A percentile compares a stretch with the other conserved stretches of the same genome.
Evolutionary conservation across 2,113 vertebrate genomes (phyloP).

Genomic region (Notothenia rossii): DNA sequence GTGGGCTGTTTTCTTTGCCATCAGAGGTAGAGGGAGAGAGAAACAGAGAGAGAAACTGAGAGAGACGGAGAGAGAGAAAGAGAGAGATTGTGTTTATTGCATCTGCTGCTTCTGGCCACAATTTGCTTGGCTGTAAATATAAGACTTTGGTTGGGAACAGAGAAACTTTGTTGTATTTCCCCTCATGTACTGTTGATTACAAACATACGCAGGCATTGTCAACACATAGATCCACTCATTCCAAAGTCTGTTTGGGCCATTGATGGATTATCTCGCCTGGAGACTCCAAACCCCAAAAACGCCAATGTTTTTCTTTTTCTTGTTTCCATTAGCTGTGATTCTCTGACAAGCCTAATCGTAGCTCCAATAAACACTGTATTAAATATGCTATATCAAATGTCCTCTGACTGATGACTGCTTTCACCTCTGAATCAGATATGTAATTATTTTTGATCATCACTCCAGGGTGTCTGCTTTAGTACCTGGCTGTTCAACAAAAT

Average conservation of each 20-base stretch:
- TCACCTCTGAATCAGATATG: constrained; percentile 51
- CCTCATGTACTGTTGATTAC: constrained; percentile 75
- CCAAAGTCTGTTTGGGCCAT: constrained; percentile 66
- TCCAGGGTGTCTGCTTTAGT: constrained; percentile 18
- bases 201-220: constrained; percentile 76
- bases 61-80: constrained; percentile 4
- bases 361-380: constrained; percentile 47
- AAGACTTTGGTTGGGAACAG: constrained; percentile 71
- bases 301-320: constrained; percentile 60
- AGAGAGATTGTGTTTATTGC: constrained; percentile 75
- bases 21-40: constrained; percentile 61
- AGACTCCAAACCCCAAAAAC: constrained; percentile 60
- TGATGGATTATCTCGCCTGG: constrained; percentile 74
- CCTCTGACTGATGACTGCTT: constrained; percentile 38
- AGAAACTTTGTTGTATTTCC: constrained; percentile 67
- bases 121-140: constrained; percentile 78
- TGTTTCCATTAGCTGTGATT: constrained; percentile 63
- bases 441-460: constrained; percentile 49
- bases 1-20: constrained; percentile 79
- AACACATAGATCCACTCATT: constrained; percentile 69
- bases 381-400: constrained; percentile 53
- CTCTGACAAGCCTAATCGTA: constrained; percentile 37
- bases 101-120: constrained; percentile 79
- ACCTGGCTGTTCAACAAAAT: constrained; percentile 26
- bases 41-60: constrained; percentile 16